A percentile compares a stretch with the other conserved stretches of the same genome.
These are phyloP conservation scores for Antigone vipio DNA, from an alignment of 2,113 vertebrate species.

Conservation along the genomic window DNA sequence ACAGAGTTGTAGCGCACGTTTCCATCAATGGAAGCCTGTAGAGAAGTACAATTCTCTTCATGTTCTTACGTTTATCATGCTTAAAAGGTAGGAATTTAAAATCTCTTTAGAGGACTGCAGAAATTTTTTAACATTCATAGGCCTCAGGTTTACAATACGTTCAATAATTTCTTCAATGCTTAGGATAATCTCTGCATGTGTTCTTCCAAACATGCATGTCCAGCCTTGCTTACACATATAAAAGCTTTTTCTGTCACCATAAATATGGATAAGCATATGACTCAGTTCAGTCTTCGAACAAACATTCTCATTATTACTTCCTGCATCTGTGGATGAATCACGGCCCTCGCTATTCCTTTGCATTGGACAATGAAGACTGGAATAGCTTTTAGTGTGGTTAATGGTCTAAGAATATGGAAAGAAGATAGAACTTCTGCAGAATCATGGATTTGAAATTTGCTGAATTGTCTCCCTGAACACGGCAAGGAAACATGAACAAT, in stretches of 20 bases:
- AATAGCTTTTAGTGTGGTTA: not conserved
- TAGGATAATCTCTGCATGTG: not conserved
- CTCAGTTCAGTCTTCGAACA: constrained; percentile 15
- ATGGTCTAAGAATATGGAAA: constrained; percentile 1
- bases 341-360: not conserved
- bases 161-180: not conserved
- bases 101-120: not conserved
- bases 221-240: not conserved
- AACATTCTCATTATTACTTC: constrained; percentile 30
- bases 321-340: constrained; percentile 50
- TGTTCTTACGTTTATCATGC: not conserved
- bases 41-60: not conserved
- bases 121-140: not conserved
- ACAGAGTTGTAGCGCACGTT: not conserved
- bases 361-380: not conserved
- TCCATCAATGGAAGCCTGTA: not conserved
- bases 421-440: not conserved
- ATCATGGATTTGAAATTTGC: not conserved
- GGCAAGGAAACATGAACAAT: not conserved
- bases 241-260: not conserved
- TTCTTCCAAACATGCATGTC: not conserved
- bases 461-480: not conserved
- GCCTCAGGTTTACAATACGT: not conserved
- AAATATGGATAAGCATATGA: constrained; percentile 47
- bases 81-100: not conserved